Conservation (phyloP, 2,888 invertebrate species). For the Lamellibrachia satsuma region DNA sequence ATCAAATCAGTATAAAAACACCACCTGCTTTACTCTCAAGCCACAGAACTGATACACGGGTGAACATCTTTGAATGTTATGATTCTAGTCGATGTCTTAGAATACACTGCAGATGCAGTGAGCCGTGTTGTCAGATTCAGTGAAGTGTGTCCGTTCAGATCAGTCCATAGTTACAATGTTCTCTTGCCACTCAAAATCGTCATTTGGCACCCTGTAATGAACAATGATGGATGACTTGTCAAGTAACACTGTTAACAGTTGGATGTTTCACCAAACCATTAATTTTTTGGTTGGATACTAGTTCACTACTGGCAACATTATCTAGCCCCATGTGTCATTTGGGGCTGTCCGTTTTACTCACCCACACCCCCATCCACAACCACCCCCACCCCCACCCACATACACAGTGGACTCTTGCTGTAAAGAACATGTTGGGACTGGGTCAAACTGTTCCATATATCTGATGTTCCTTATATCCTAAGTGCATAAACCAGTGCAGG, state of each 20-base stretch:
- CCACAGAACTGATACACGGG: background rate
- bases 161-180: background rate
- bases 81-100: background rate
- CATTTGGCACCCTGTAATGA: conserved; percentile 6
- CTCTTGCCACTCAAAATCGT: conserved; percentile 2
- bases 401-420: too few relatives aligned
- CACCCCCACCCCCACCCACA: too few relatives aligned
- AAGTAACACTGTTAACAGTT: background rate
- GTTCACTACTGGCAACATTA: too few relatives aligned
- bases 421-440: too few relatives aligned
- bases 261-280: background rate
- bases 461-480: too few relatives aligned
- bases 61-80: background rate
- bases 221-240: background rate
- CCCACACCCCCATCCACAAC: too few relatives aligned
- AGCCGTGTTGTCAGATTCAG: background rate
- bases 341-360: too few relatives aligned
- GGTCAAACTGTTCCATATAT: too few relatives aligned
- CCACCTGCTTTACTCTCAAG: background rate
- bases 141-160: background rate
- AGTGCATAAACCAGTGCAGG: too few relatives aligned
- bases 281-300: background rate
- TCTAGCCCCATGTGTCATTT: too few relatives aligned
- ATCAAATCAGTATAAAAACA: background rate
- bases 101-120: conserved; percentile 4